phyloP scores from a whole-genome alignment of 2,888 invertebrate species.

The Tenthredo mesomela region DNA sequence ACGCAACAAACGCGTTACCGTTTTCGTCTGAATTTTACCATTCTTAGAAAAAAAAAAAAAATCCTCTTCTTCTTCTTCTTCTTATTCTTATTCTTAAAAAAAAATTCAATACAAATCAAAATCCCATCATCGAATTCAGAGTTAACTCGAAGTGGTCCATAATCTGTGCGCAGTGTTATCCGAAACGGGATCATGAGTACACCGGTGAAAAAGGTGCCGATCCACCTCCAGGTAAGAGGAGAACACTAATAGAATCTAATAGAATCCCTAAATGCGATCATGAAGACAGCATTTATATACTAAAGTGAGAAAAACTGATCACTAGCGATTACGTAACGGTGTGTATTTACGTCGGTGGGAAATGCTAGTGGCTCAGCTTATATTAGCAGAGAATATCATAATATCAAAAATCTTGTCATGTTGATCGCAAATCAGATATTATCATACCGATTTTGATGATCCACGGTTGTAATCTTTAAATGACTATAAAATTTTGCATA shows the following conservation, averaged over 20 bases:
- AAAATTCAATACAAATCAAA: no score
- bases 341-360: neutral
- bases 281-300: neutral
- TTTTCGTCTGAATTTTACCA: no score
- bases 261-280: neutral
- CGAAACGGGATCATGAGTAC: constrained; percentile 81
- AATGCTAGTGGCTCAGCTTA: neutral
- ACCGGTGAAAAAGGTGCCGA: constrained; percentile 96
- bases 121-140: constrained; percentile 35
- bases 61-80: no score
- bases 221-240: constrained; percentile 96
- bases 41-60: no score
- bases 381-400: no score
- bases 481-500: neutral
- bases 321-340: constrained; percentile 22
- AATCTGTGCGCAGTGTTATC: neutral
- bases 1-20: neutral
- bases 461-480: neutral
- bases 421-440: neutral
- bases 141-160: constrained; percentile 20
- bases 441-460: no score
- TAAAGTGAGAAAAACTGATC: neutral
- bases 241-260: no score
- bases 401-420: no score
- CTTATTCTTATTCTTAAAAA: no score